Evolutionary conservation across 2,888 invertebrate species (phyloP).

Genomic region (Xestoiulus laeticollis): DNA sequence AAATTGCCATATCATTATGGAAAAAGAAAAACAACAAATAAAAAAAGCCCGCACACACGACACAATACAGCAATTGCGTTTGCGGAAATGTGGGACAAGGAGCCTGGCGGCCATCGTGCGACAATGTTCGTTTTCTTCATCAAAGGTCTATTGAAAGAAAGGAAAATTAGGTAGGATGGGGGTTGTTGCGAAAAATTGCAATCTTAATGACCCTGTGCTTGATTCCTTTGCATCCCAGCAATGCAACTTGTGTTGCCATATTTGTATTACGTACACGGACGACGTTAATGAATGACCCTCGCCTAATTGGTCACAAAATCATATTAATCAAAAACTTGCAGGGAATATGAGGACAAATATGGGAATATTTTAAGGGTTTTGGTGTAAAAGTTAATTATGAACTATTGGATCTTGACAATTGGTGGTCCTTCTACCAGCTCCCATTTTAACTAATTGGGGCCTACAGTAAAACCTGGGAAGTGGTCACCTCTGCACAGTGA

Average conservation of each 20-base stretch:
- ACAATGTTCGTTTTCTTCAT: neutral
- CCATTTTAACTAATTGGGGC: too few relatives aligned
- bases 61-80: neutral
- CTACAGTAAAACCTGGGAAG: too few relatives aligned
- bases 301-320: neutral
- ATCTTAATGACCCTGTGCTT: neutral
- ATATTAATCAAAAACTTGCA: too few relatives aligned
- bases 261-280: neutral
- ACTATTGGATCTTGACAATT: too few relatives aligned
- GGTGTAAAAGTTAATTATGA: too few relatives aligned
- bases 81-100: slow-evolving; percentile 6
- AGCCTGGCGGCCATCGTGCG: neutral
- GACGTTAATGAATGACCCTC: neutral
- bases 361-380: too few relatives aligned
- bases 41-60: neutral
- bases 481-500: too few relatives aligned
- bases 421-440: too few relatives aligned
- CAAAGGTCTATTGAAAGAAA: neutral
- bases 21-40: slow-evolving; percentile 28
- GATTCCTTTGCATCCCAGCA: neutral
- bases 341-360: too few relatives aligned
- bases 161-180: neutral
- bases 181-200: too few relatives aligned
- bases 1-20: slow-evolving; percentile 37
- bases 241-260: neutral